These are phyloP conservation scores for Sialia sialis DNA, from an alignment of 2,113 vertebrate species.

Conservation along the genomic window DNA sequence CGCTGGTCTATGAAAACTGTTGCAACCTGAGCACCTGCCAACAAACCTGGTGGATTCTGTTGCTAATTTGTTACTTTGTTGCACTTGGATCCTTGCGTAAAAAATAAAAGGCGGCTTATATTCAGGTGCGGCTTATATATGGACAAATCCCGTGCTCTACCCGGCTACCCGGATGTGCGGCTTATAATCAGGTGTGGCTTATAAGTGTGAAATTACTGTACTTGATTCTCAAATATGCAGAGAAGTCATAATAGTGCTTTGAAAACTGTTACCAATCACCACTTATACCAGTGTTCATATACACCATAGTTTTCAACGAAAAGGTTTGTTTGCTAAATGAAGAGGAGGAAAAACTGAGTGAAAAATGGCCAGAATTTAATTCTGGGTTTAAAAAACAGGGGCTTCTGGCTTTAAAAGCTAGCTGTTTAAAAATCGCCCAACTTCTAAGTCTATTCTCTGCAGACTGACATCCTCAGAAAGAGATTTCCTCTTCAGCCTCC, in stretches of 20 bases:
- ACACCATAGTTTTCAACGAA: rapidly evolving
- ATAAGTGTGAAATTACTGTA: no score
- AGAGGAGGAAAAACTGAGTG: neutral
- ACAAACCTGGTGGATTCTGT: no score
- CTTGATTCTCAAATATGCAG: neutral
- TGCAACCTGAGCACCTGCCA: no score
- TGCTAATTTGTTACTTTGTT: no score
- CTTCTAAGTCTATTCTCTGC: neutral
- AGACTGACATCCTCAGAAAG: neutral
- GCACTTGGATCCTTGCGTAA: no score
- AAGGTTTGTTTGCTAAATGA: neutral
- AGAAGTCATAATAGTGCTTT: neutral
- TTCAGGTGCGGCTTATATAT: no score
- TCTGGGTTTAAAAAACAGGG: neutral
- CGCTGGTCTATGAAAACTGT: no score
- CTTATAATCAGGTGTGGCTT: no score
- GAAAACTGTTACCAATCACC: neutral
- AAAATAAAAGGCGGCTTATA: no score
- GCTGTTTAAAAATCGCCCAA: neutral
- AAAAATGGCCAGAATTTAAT: neutral
- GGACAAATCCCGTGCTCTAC: no score
- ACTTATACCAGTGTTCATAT: neutral
- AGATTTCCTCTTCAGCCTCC: neutral
- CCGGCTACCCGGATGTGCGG: no score
- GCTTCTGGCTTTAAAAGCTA: neutral